These are phyloP conservation scores for Tipula vernalis DNA, from an alignment of 2,888 invertebrate species.

Conservation along the genomic window DNA sequence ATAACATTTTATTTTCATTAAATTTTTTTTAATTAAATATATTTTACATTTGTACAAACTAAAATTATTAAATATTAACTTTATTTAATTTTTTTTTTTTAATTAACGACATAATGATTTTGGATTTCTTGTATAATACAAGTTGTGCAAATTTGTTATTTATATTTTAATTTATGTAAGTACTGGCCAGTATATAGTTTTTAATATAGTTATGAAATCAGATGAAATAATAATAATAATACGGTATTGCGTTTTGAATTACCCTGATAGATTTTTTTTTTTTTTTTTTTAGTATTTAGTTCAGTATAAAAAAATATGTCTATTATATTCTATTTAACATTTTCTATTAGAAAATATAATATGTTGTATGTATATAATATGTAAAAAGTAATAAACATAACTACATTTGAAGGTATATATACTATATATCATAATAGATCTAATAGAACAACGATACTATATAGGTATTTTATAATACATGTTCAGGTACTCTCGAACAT, in stretches of 20 bases:
- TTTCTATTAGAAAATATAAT: background rate
- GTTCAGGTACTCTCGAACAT: background rate
- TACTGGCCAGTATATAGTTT: background rate
- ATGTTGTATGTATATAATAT: background rate
- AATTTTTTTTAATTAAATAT: background rate
- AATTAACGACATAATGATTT: background rate
- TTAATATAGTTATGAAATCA: background rate
- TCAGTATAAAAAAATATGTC: background rate
- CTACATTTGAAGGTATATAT: background rate
- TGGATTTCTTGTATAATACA: background rate
- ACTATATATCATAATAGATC: background rate
- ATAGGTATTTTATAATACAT: background rate
- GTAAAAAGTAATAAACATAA: background rate
- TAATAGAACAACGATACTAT: background rate
- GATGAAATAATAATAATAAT: background rate
- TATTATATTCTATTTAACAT: slow-evolving; percentile 4
- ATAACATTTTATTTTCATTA: background rate
- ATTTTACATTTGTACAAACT: background rate
- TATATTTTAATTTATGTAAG: background rate
- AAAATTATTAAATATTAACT: background rate
- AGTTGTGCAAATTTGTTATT: background rate
- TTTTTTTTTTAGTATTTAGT: background rate
- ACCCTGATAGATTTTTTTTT: background rate
- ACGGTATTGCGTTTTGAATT: background rate
- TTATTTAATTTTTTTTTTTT: background rate